These are phyloP conservation scores for Squalus acanthias DNA, from an alignment of 2,797 vertebrate genomes.

Conservation along the genomic window DNA sequence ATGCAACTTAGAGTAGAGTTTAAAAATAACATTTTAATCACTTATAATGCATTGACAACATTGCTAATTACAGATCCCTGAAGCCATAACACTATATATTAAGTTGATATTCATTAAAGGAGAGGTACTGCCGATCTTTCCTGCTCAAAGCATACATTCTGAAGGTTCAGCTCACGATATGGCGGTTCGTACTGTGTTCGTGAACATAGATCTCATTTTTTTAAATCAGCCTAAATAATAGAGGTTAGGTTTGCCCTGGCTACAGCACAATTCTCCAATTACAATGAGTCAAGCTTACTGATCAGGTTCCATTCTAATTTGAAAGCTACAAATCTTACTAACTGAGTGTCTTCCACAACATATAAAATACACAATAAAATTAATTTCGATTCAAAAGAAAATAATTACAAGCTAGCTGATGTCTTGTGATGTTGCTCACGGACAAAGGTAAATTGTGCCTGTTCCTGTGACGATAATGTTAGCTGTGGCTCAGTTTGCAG, in stretches of 20 bases:
- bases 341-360: background rate
- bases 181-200: background rate
- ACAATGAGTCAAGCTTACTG: background rate
- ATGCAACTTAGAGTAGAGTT: background rate
- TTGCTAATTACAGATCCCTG: background rate
- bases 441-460: background rate
- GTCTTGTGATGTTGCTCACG: background rate
- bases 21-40: background rate
- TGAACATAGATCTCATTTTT: background rate
- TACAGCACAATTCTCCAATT: background rate
- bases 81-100: background rate
- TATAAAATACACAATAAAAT: background rate
- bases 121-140: background rate
- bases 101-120: too few species aligned
- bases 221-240: background rate
- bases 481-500: background rate
- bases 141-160: background rate
- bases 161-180: background rate
- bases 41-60: background rate
- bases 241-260: background rate
- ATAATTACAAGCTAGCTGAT: background rate
- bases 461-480: background rate
- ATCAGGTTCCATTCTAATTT: background rate
- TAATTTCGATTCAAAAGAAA: background rate
- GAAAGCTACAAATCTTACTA: background rate